Evolutionary conservation across 2,113 vertebrate genomes (phyloP).

Genomic region (Nycticebus coucang): DNA sequence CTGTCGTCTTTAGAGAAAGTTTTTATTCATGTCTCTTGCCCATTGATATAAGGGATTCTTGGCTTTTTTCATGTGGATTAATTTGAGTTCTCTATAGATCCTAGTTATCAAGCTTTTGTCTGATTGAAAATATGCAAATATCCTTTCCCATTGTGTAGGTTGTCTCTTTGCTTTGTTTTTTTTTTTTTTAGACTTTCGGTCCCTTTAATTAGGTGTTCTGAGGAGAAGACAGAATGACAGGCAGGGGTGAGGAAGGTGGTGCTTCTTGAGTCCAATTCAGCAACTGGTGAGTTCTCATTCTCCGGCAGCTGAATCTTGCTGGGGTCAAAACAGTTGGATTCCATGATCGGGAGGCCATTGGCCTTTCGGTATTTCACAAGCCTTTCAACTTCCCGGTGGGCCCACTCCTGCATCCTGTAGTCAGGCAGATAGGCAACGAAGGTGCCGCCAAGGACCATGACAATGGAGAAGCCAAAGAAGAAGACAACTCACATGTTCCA

Average conservation of each 20-base stretch:
- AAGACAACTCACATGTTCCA: constrained; percentile 90
- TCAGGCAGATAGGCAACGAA: constrained; percentile 91
- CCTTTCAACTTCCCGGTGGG: constrained; percentile 89
- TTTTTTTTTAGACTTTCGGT: constrained; percentile 18
- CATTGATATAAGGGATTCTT: too few relatives aligned
- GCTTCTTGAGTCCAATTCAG: background rate
- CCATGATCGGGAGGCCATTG: constrained; percentile 87
- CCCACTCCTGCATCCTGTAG: constrained; percentile 89
- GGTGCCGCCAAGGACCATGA: constrained; percentile 87
- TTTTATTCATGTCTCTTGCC: too few relatives aligned
- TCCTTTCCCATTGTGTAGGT: too few relatives aligned
- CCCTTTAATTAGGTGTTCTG: constrained; percentile 70
- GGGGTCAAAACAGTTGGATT: constrained; percentile 89
- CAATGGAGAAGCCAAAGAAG: constrained; percentile 90
- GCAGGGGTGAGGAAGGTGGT: background rate
- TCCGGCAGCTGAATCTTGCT: constrained; percentile 85
- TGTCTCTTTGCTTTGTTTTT: too few relatives aligned
- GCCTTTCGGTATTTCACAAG: constrained; percentile 85
- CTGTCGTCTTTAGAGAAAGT: too few relatives aligned
- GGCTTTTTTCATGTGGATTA: too few relatives aligned
- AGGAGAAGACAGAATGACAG: background rate
- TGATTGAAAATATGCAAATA: too few relatives aligned
- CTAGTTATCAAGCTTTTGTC: too few relatives aligned
- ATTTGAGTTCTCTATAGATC: too few relatives aligned
- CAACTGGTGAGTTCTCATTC: constrained; percentile 82